These are phyloP conservation scores for Bellardia pandia DNA, from an alignment of 2,888 invertebrate genomes.

Conservation along the genomic window DNA sequence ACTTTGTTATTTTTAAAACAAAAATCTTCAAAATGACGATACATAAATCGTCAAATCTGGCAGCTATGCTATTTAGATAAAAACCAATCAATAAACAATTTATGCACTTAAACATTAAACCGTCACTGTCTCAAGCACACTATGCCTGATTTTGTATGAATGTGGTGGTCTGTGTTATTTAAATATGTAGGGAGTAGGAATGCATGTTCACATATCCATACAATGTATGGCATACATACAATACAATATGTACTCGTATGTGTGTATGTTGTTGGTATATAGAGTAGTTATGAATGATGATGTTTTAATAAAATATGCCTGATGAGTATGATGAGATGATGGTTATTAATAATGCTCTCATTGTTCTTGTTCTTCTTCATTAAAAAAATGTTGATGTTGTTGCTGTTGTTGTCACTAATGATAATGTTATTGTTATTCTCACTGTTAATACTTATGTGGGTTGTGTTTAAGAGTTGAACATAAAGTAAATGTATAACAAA, in stretches of 20 bases:
- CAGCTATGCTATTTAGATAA: too few species aligned
- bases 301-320: constrained; percentile 33
- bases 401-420: constrained; percentile 43
- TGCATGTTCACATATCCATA: too few species aligned
- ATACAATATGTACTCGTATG: background rate
- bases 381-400: constrained; percentile 8
- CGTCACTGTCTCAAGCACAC: background rate
- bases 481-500: constrained; percentile 24
- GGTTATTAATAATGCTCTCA: constrained; percentile 48
- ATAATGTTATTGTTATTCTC: constrained; percentile 33
- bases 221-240: too few species aligned
- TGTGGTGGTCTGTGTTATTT: too few species aligned
- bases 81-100: too few species aligned
- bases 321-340: constrained; percentile 19
- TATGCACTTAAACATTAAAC: constrained; percentile 18
- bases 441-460: background rate
- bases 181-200: too few species aligned
- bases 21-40: too few species aligned
- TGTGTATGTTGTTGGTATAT: background rate
- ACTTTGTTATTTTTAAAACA: too few species aligned
- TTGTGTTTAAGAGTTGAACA: constrained; percentile 30
- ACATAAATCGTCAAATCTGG: too few species aligned
- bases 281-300: constrained; percentile 55
- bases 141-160: background rate
- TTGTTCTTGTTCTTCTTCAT: constrained; percentile 2